Percentiles rank a stretch among this genome's conserved stretches.
These are phyloP conservation scores for Catagonus wagneri DNA, from an alignment of 2,113 vertebrate species.

Conservation along the genomic window DNA sequence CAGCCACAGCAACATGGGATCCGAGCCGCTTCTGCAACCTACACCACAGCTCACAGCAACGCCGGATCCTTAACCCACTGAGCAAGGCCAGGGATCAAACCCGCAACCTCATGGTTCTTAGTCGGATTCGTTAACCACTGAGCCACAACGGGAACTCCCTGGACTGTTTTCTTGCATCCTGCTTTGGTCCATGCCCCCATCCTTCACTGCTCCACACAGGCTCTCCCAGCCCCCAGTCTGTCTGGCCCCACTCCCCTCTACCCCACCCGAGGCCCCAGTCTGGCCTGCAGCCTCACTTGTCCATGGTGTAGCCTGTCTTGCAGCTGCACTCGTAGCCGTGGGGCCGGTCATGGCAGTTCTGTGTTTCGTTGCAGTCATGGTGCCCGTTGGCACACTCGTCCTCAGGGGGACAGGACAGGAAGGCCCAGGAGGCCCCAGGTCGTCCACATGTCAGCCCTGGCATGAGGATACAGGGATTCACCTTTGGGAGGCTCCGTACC, in stretches of 20 bases:
- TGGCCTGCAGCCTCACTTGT: conserved; percentile 87
- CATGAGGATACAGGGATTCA: neutral
- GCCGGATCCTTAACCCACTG: too few species aligned
- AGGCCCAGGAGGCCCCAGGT: conserved; percentile 92
- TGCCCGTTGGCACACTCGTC: conserved; percentile 95
- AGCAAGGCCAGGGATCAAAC: too few species aligned
- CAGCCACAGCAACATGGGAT: too few species aligned
- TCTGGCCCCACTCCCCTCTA: accelerated
- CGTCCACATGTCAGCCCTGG: conserved; percentile 81
- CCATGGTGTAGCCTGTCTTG: conserved; percentile 93
- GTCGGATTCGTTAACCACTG: too few species aligned
- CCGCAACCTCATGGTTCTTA: too few species aligned
- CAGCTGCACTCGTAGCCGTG: conserved; percentile 94
- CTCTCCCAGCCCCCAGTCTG: accelerated
- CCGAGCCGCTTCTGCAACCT: too few species aligned
- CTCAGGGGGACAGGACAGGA: conserved; percentile 94
- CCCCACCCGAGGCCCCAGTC: neutral
- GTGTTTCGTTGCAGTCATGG: conserved; percentile 94
- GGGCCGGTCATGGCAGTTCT: conserved; percentile 92
- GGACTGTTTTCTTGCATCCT: neutral
- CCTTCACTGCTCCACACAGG: neutral
- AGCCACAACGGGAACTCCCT: too few species aligned
- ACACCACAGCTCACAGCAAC: too few species aligned
- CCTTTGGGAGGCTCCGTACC: neutral
- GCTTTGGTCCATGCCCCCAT: neutral